Percentiles rank a stretch among this genome's conserved stretches.
Conservation (phyloP, 2,113 vertebrate species). For the Irena cyanogastra region DNA sequence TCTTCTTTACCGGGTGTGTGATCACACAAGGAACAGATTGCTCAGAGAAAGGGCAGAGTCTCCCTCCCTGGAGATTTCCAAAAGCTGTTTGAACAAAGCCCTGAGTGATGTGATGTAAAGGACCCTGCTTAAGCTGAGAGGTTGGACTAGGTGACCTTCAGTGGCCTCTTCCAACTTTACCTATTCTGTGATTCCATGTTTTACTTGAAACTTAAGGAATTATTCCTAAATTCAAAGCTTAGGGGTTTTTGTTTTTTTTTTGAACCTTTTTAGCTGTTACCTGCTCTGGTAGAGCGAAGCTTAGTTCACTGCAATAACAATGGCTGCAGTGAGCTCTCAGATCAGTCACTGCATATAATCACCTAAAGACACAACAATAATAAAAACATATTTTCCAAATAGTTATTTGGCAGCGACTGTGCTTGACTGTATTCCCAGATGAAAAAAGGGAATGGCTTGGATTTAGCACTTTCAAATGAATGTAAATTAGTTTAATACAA, state of each 20-base stretch:
- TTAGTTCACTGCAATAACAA: background rate
- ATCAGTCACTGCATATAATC: conserved; percentile 39
- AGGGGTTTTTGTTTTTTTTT: background rate
- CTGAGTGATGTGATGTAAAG: background rate
- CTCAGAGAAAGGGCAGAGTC: rapidly evolving
- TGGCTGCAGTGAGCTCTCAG: conserved; percentile 11
- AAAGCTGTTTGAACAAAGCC: background rate
- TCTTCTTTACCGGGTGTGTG: background rate
- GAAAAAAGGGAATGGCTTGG: conserved; percentile 34
- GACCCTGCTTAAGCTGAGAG: background rate
- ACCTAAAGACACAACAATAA: conserved; percentile 41
- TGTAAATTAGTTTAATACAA: conserved; percentile 17
- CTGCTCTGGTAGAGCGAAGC: background rate
- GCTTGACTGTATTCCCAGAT: conserved; percentile 31
- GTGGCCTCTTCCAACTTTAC: background rate
- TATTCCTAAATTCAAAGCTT: conserved; percentile 1
- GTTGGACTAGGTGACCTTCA: background rate
- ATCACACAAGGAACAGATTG: rapidly evolving
- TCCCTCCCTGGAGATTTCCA: background rate
- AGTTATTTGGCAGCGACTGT: background rate
- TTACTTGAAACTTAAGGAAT: conserved; percentile 13
- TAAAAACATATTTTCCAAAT: conserved; percentile 36
- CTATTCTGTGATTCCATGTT: background rate
- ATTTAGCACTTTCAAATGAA: conserved; percentile 42
- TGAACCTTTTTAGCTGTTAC: background rate